These are phyloP conservation scores for Spondyliosoma cantharus DNA, from an alignment of 2,797 vertebrate species.

Conservation along the genomic window DNA sequence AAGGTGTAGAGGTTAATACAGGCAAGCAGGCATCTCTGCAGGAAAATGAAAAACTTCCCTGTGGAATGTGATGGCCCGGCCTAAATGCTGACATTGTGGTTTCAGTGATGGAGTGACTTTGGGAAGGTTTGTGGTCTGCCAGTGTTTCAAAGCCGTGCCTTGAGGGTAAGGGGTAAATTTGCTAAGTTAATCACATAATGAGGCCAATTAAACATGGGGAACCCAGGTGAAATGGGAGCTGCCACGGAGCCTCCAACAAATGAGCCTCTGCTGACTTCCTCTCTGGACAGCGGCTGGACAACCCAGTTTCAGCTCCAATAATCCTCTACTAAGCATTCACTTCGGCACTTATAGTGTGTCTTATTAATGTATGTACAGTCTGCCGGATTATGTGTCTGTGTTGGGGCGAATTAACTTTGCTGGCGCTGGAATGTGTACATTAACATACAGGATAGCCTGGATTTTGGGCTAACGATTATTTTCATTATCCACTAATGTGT, in stretches of 20 bases:
- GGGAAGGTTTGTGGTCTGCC: slow-evolving; percentile 76
- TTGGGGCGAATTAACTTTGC: slow-evolving; percentile 22
- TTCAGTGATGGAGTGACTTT: slow-evolving; percentile 82
- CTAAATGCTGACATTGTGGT: slow-evolving; percentile 74
- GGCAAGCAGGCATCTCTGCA: slow-evolving; percentile 64
- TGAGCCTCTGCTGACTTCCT: slow-evolving; percentile 70
- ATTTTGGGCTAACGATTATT: slow-evolving; percentile 12
- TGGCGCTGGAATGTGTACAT: slow-evolving; percentile 29
- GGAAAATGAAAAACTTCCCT: slow-evolving; percentile 73
- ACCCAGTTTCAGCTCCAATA: slow-evolving; percentile 59
- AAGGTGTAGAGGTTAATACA: slow-evolving; percentile 68
- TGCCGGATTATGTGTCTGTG: slow-evolving; percentile 36
- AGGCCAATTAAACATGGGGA: slow-evolving; percentile 85
- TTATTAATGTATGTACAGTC: slow-evolving; percentile 37
- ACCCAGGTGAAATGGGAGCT: slow-evolving; percentile 83
- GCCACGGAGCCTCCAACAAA: slow-evolving; percentile 79
- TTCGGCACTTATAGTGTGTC: slow-evolving; percentile 24
- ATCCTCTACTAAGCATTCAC: slow-evolving; percentile 55
- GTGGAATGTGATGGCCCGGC: slow-evolving; percentile 63
- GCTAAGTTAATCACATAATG: slow-evolving; percentile 89
- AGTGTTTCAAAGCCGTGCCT: slow-evolving; percentile 77
- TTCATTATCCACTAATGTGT: slow-evolving; percentile 13
- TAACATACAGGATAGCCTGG: slow-evolving; percentile 24
- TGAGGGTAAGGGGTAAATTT: slow-evolving; percentile 84
- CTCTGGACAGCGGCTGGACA: slow-evolving; percentile 63